Evolutionary conservation across 2,797 vertebrate species (phyloP), one percentile per base, ranked within the genome.

Genomic region (Scarus forsteni): DNA sequence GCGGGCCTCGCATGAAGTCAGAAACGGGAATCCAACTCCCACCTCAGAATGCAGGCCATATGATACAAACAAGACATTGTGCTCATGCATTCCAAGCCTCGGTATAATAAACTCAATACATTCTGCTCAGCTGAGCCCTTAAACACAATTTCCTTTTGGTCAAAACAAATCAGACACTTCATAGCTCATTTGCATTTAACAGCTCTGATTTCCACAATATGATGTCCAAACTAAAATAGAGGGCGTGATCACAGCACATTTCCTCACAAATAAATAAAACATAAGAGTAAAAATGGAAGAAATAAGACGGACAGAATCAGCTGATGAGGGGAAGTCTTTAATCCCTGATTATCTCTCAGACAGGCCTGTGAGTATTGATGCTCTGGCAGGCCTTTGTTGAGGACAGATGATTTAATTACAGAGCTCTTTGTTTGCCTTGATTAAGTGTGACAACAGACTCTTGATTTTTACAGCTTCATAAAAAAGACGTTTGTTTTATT

Each of bases 41-140:
- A 88, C 93, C 89, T 85, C 85, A 64, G 60, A 70, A 68, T 84
- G 84, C 89, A 84, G 61, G 71, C 87, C 80, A 89, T 88, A 88
- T 71, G 79, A 77, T 70, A 93, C 92, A 94, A 93, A 76, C 61
- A 79, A 70, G 65, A 73, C 86, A 88, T 91, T 94, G 90, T 93
- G 53, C 67, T 63, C 68, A 68, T 48, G 64, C 79, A 90, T 89
- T 82, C 83, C 83, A 83, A 61, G 69, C 68, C 54, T 66, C 71
- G 64, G 58, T 67, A 69, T 79, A 74, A 73, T 73, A 78, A 70
- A 79, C 43, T 74, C 19, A 79, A 64, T 56, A 70, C 70, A 61
- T 46, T 35, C 54, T 3, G 60, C 65, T 56, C 14, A 34, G 52
- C 65, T 62, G 27, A 18, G 34, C 45, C 7, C 49, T 66, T 52